Evolutionary conservation across 2,888 invertebrate genomes (phyloP).

Genomic region (Ethmia dodecea): DNA sequence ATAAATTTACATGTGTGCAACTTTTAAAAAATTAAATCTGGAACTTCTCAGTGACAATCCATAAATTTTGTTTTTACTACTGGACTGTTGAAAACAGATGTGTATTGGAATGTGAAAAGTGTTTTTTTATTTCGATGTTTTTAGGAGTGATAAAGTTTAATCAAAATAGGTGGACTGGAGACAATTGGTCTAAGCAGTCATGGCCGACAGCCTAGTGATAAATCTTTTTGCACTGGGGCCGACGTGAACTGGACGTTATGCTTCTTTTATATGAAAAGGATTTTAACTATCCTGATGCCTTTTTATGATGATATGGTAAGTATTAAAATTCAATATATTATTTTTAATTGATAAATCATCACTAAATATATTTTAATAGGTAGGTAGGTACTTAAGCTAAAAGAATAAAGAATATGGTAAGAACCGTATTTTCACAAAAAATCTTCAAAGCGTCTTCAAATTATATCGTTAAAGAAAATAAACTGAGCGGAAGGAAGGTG

Average conservation of each 20-base stretch:
- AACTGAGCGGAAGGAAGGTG: too few relatives aligned
- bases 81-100: background rate
- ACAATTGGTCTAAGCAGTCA: constrained; percentile 24
- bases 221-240: constrained; percentile 40
- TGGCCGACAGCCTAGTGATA: constrained; percentile 28
- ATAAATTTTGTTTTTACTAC: background rate
- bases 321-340: constrained; percentile 5
- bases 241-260: constrained; percentile 65
- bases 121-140: background rate
- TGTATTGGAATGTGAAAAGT: background rate
- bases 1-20: too few relatives aligned
- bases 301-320: constrained; percentile 70
- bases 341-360: background rate
- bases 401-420: too few relatives aligned
- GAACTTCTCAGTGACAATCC: background rate
- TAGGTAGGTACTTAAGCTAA: too few relatives aligned
- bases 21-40: too few relatives aligned
- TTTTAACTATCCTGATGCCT: constrained; percentile 62
- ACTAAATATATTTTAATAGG: too few relatives aligned
- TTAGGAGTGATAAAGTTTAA: constrained; percentile 5
- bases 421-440: too few relatives aligned
- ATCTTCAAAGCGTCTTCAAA: too few relatives aligned
- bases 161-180: constrained; percentile 56
- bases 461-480: too few relatives aligned
- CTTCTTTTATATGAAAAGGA: constrained; percentile 48